Evolutionary conservation across 2,113 vertebrate genomes (phyloP).

Genomic region (Arenaria interpres): DNA sequence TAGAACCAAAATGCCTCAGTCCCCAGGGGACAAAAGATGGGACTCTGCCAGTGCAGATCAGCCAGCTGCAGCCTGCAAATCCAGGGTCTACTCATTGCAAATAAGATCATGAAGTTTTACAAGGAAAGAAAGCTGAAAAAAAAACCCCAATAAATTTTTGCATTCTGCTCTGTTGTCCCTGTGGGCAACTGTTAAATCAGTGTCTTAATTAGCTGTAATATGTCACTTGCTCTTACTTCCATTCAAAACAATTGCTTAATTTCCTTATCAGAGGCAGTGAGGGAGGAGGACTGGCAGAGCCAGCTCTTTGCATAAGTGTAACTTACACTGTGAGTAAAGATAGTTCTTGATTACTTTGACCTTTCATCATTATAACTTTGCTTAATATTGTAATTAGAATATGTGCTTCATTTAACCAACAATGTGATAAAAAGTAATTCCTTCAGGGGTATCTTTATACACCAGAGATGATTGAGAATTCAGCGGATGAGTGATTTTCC

Average conservation of each 20-base stretch:
- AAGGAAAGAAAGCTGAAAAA: not conserved
- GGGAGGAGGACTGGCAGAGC: not conserved
- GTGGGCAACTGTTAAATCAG: not conserved
- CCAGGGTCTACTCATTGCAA: not conserved
- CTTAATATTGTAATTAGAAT: constrained; percentile 40
- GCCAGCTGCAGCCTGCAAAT: not conserved
- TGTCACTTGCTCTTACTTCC: not conserved
- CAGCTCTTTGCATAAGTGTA: not conserved
- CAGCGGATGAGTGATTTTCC: not conserved
- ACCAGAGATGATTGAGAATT: not conserved
- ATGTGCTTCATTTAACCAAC: not conserved
- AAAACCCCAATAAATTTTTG: not conserved
- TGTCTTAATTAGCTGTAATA: constrained; percentile 13
- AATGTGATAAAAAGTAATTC: not conserved
- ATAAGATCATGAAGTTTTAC: not conserved
- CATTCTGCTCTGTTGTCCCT: not conserved
- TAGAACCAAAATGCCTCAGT: not conserved
- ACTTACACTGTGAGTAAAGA: not conserved
- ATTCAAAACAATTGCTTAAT: not conserved
- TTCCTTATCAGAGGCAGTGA: not conserved
- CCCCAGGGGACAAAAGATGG: rapidly evolving
- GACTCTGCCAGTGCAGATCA: not conserved
- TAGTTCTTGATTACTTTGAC: constrained; percentile 43
- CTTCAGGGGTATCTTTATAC: not conserved
- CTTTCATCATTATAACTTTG: constrained; percentile 11